phyloP scores from a whole-genome alignment of 1,140 invertebrate species.

The Patella vulgata region DNA sequence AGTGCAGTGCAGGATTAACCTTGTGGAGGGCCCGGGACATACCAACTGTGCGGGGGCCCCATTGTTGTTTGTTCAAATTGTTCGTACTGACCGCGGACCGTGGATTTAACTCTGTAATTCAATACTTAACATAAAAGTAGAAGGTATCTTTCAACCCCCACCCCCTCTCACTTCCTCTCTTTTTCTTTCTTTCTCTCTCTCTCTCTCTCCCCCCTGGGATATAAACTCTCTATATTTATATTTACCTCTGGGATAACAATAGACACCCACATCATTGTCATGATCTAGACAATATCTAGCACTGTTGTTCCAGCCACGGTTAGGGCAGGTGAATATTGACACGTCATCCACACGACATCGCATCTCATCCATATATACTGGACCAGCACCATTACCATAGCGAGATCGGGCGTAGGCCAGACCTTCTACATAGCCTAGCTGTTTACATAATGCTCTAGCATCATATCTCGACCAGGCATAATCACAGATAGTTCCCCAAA shows the following conservation, averaged over 20 bases:
- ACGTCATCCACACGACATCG: conserved; percentile 41
- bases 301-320: conserved; percentile 39
- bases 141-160: too few relatives aligned
- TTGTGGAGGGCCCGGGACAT: too few relatives aligned
- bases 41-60: too few relatives aligned
- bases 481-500: conserved; percentile 54
- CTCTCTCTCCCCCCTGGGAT: too few relatives aligned
- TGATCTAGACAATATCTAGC: conserved; percentile 36
- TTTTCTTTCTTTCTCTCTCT: too few relatives aligned
- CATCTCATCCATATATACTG: conserved; percentile 44
- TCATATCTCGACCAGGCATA: conserved; percentile 47
- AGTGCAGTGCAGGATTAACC: too few relatives aligned
- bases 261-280: conserved; percentile 40
- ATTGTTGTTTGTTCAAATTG: too few relatives aligned
- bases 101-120: too few relatives aligned
- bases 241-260: conserved; percentile 44
- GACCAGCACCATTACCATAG: conserved; percentile 30
- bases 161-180: too few relatives aligned
- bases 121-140: too few relatives aligned
- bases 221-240: too few relatives aligned
- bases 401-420: conserved; percentile 27
- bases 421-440: conserved; percentile 50
- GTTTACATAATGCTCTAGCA: conserved; percentile 50
- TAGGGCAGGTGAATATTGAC: conserved; percentile 40
- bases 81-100: too few relatives aligned